Evolutionary conservation across 2,888 invertebrate species (phyloP).

Genomic region (Trichopria drosophilae): DNA sequence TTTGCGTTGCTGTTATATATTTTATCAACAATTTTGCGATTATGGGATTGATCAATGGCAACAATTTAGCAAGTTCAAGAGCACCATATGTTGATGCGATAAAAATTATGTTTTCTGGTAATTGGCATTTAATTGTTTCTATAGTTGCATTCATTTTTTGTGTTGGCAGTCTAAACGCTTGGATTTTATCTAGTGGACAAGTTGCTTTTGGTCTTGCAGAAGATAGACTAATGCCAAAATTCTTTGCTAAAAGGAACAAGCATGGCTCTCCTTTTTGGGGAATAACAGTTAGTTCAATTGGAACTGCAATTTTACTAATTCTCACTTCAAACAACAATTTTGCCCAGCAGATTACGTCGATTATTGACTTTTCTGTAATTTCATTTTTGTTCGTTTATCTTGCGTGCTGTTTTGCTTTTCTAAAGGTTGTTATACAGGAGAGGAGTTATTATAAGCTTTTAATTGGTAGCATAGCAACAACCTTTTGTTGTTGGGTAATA

Average conservation of each 20-base stretch:
- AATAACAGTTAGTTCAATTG: constrained; percentile 16
- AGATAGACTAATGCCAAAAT: constrained; percentile 19
- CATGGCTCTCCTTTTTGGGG: constrained; percentile 19
- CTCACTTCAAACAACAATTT: constrained; percentile 22
- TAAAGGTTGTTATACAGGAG: constrained; percentile 11
- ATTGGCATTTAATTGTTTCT: constrained; percentile 17
- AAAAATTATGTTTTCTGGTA: constrained; percentile 17
- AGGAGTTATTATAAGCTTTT: constrained; percentile 12
- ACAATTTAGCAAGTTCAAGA: constrained; percentile 15
- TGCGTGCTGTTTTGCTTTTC: constrained; percentile 17
- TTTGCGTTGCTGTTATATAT: constrained; percentile 16
- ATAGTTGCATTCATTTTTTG: constrained; percentile 16
- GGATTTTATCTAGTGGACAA: constrained; percentile 14
- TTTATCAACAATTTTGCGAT: constrained; percentile 13
- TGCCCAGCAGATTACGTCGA: constrained; percentile 18
- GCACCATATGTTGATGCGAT: constrained; percentile 18
- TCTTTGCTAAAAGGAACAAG: constrained; percentile 22
- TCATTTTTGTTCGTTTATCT: constrained; percentile 16
- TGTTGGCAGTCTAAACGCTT: constrained; percentile 16
- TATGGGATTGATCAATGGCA: constrained; percentile 19
- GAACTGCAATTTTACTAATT: constrained; percentile 16
- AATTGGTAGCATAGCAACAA: constrained; percentile 18
- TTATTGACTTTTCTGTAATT: constrained; percentile 17
- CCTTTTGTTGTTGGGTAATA: constrained; percentile 17
- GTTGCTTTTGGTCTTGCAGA: constrained; percentile 18